Evolutionary conservation across 2,113 vertebrate species (phyloP).

Genomic region (Amblyornis subalaris): DNA sequence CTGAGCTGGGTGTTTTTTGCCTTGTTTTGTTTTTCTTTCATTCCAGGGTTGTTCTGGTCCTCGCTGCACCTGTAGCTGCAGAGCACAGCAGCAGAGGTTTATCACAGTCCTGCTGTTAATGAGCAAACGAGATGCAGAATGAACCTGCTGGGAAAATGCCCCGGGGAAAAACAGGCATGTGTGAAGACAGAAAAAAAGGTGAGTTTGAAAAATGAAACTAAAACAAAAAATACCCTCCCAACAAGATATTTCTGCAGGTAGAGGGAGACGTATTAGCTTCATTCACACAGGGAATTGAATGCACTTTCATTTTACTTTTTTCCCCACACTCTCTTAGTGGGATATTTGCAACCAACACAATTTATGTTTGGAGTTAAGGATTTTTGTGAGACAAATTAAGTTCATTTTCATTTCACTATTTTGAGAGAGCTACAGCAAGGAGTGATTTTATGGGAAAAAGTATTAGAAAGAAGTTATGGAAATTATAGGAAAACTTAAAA

Average conservation of each 20-base stretch:
- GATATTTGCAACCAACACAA: neutral
- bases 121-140: neutral
- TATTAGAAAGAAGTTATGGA: neutral
- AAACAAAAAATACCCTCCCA: neutral
- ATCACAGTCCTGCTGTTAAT: neutral
- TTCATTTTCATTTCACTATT: neutral
- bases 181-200: neutral
- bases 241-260: neutral
- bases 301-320: neutral
- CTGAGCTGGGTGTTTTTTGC: neutral
- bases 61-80: fast-evolving
- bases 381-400: neutral
- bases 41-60: neutral
- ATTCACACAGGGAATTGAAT: neutral
- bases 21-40: neutral
- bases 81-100: neutral
- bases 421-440: neutral
- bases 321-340: neutral
- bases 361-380: neutral
- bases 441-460: neutral
- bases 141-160: neutral
- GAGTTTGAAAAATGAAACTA: neutral
- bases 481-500: neutral
- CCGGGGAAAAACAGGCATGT: neutral
- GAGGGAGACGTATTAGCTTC: neutral